Percentiles rank a stretch among this genome's conserved stretches.
Evolutionary conservation across 2,888 invertebrate species (phyloP).

Genomic region (Esperia sulphurella): DNA sequence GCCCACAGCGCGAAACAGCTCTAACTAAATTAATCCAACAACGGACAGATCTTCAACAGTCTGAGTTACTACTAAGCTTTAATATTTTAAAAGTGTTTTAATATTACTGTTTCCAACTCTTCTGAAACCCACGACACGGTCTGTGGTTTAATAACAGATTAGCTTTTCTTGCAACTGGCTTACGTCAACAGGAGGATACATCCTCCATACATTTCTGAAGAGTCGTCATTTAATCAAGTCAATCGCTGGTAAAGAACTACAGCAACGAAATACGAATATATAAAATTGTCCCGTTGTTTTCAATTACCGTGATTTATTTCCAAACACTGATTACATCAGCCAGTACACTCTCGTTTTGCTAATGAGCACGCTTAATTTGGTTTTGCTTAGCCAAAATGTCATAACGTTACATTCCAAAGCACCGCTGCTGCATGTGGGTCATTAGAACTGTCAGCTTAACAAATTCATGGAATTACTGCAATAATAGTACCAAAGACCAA

Average conservation of each 20-base stretch:
- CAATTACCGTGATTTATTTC: too few species aligned
- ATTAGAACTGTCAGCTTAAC: constrained; percentile 43
- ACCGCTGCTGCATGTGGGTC: constrained; percentile 32
- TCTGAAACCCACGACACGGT: too few species aligned
- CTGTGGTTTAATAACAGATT: too few species aligned
- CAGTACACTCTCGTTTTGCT: neutral
- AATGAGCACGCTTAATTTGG: constrained; percentile 10
- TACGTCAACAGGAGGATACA: too few species aligned
- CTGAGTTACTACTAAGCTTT: neutral
- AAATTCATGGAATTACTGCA: constrained; percentile 40
- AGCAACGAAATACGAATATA: too few species aligned
- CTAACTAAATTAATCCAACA: constrained; percentile 26
- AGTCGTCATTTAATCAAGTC: too few species aligned
- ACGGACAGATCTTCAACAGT: constrained; percentile 11
- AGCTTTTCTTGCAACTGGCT: too few species aligned
- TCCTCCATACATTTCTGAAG: too few species aligned
- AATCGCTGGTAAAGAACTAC: too few species aligned
- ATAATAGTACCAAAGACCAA: constrained; percentile 26
- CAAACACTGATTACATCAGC: neutral
- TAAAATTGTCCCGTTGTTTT: too few species aligned
- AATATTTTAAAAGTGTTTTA: neutral
- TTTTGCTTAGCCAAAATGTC: constrained; percentile 1
- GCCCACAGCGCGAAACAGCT: constrained; percentile 27
- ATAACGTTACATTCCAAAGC: constrained; percentile 31
- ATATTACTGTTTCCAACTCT: too few species aligned